A percentile compares a stretch with the other conserved stretches of the same genome.
Conservation (phyloP, 1,140 invertebrate species). For the Camponotus vicinus region DNA sequence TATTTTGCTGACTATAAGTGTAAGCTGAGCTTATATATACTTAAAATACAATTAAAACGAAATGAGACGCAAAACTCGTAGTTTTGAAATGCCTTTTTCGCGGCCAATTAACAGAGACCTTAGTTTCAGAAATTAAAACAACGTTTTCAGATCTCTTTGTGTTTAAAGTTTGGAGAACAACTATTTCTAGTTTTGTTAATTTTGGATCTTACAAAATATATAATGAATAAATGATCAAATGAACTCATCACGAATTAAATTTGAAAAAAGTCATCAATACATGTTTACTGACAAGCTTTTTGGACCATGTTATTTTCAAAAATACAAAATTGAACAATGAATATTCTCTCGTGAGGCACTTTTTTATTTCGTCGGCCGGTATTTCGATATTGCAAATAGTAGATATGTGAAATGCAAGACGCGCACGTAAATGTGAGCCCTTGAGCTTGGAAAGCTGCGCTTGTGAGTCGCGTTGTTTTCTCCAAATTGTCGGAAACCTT, state of each 20-base stretch:
- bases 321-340: not conserved
- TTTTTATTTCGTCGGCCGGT: not conserved
- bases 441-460: not conserved
- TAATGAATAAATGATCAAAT: too few species aligned
- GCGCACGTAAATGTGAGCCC: not conserved
- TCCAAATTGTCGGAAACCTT: slow-evolving; percentile 8
- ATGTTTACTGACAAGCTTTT: not conserved
- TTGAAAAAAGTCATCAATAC: not conserved
- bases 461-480: slow-evolving; percentile 40
- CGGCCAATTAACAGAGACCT: not conserved
- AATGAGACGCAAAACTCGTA: not conserved
- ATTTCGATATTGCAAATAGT: not conserved
- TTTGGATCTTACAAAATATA: not conserved
- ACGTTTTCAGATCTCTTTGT: not conserved
- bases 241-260: not conserved
- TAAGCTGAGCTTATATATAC: not conserved
- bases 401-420: not conserved
- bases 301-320: not conserved
- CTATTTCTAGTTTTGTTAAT: not conserved
- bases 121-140: slow-evolving; percentile 1
- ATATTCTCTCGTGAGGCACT: not conserved
- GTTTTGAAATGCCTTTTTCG: not conserved
- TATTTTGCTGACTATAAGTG: not conserved
- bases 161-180: not conserved
- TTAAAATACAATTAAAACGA: not conserved